A percentile compares a stretch with the other conserved stretches of the same genome.
These are phyloP conservation scores for Patella pellucida DNA, from an alignment of 2,888 invertebrate genomes.

Conservation along the genomic window DNA sequence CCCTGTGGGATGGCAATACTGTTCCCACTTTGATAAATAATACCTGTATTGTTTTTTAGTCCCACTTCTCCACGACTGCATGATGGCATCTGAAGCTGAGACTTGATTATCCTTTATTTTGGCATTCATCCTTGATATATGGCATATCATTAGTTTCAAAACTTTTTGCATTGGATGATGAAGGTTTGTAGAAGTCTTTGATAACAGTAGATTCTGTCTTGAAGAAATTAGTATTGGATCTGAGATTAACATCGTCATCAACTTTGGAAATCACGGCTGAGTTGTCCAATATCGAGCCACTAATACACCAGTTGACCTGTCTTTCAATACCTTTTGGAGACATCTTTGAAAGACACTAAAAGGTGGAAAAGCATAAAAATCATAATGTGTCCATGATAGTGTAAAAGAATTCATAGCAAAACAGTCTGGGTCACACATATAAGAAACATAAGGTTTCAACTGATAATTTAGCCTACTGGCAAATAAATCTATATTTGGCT, in stretches of 20 bases:
- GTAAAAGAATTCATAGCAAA: constrained; percentile 25
- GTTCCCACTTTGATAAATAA: constrained; percentile 28
- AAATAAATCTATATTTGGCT: constrained; percentile 30
- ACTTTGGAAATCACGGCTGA: constrained; percentile 20
- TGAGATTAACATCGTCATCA: constrained; percentile 15
- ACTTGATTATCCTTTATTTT: constrained; percentile 24
- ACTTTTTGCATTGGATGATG: neutral
- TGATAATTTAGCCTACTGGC: constrained; percentile 31
- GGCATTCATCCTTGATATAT: constrained; percentile 20
- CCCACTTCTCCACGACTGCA: constrained; percentile 28
- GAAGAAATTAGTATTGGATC: constrained; percentile 17
- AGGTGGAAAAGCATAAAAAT: constrained; percentile 29
- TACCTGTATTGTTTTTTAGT: constrained; percentile 31
- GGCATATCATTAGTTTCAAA: constrained; percentile 7
- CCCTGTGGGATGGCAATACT: constrained; percentile 26
- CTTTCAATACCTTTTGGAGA: constrained; percentile 25
- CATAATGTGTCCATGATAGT: constrained; percentile 18
- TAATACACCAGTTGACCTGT: constrained; percentile 22
- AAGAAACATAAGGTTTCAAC: constrained; percentile 23
- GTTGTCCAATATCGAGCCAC: constrained; percentile 25
- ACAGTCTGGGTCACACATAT: constrained; percentile 28
- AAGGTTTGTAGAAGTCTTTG: neutral
- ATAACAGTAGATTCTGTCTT: constrained; percentile 6
- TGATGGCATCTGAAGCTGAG: constrained; percentile 23
- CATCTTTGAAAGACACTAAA: constrained; percentile 24